Evolutionary conservation across 64 coral and sea anemone genomes (phyloP).

Genomic region (Stylophora pistillata): DNA sequence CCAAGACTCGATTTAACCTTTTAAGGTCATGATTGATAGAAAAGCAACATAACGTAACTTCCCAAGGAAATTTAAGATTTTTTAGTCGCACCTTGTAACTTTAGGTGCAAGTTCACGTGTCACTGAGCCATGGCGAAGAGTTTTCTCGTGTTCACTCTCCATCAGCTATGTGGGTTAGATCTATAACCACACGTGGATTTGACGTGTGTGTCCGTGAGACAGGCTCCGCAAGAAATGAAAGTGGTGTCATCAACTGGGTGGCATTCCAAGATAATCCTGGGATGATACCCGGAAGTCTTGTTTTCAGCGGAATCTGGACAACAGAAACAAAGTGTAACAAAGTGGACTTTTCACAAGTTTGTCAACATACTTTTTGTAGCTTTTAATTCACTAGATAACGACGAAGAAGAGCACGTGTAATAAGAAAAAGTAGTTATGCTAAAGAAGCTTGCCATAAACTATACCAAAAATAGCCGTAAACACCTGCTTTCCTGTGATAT

Average conservation of each 20-base stretch:
- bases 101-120: background rate
- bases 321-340: conserved; percentile 19
- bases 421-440: no score
- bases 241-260: conserved; percentile 24
- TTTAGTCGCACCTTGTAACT: background rate
- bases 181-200: conserved; percentile 2
- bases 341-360: background rate
- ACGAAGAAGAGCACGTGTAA: no score
- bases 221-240: background rate
- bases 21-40: no score
- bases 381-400: no score
- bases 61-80: background rate
- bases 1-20: no score
- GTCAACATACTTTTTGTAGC: background rate
- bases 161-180: conserved; percentile 18
- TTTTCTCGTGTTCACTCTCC: background rate
- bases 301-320: background rate
- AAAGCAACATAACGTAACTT: no score
- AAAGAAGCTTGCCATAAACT: no score
- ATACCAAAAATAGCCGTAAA: no score
- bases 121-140: background rate
- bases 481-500: no score
- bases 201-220: conserved; percentile 29
- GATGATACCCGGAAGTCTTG: background rate
- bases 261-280: background rate